Base-by-base conservation (phyloP, 2,797 vertebrate genomes). In the Tauraco hartlaubi region DNA sequence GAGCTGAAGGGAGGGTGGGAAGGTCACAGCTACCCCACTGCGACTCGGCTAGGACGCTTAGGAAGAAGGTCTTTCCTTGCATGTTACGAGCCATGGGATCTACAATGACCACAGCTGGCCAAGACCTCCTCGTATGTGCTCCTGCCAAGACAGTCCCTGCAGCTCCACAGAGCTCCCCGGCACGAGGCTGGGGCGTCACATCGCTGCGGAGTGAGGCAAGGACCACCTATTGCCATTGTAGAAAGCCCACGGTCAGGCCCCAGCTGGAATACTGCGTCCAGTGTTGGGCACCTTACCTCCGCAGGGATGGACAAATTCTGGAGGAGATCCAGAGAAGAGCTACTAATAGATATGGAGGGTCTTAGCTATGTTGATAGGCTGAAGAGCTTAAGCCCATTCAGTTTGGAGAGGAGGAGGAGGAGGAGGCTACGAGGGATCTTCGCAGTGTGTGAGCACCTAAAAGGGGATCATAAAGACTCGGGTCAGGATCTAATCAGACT, bases 341-440 rank as follows among this genome's bases (percentile, higher is more conserved):
- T 96, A 95, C 94, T 97, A 95, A 89, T 73, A 96, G 88, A 82
- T 95, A 97, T 96, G 94, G 85, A 96, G 88, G 94, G 91, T 97
- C 88, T 95, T 96, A 96, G 91, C 95, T 96, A 96, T 94, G 91
- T 84, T 92, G 95, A 73, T 68, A 96, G 93, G 75, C 91, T 97
- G 94, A 97, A 97, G 89, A 96, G 90, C 92, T 95, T 97, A 95
- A 96, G 94, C 90, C 92, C 88, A 92, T 96, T 95, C 85, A 96
- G 90, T 96, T 90, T 97, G 96, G 96, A 96, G 96, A 89, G 85
- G 93, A 96, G 84, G 94, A 97, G 84, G 94, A 97, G 59, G 76
- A 96, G 92, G 91, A 97, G 87, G 79, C 85, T 96, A 94, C 94
- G 95, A 95, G 95, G 91, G 92, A 96, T 96, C 94, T 94, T 96